These are phyloP conservation scores for Semotilus atromaculatus DNA, from an alignment of 2,797 vertebrate genomes.

Conservation along the genomic window DNA sequence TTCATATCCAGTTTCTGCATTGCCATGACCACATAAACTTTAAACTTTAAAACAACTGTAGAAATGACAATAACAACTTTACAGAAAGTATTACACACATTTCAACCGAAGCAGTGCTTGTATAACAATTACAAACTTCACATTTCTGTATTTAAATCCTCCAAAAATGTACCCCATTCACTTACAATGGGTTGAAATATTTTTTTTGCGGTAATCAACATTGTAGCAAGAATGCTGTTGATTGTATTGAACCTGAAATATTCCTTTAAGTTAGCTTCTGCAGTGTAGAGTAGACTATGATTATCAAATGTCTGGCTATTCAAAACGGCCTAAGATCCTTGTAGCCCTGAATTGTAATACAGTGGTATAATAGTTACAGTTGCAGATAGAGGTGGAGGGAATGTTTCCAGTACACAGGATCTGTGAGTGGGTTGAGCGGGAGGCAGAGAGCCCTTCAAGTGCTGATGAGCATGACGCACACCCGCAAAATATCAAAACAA, in stretches of 20 bases:
- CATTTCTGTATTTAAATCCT: not conserved
- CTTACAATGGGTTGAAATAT: not conserved
- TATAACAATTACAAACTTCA: too few relatives aligned
- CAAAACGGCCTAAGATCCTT: not conserved
- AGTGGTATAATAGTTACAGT: constrained; percentile 1
- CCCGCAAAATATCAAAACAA: constrained; percentile 56
- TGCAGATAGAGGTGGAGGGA: constrained; percentile 1
- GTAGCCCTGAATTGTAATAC: constrained; percentile 6
- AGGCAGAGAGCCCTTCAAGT: constrained; percentile 64
- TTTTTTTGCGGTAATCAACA: not conserved
- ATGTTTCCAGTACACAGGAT: constrained; percentile 60
- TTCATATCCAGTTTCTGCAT: not conserved
- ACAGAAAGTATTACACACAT: not conserved
- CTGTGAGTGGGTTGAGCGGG: constrained; percentile 81
- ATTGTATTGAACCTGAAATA: constrained; percentile 1
- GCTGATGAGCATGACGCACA: constrained; percentile 42
- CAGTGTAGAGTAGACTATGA: not conserved
- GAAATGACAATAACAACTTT: not conserved
- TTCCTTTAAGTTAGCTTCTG: not conserved
- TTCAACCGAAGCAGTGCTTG: not conserved
- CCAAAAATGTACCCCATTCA: not conserved
- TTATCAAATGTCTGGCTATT: constrained; percentile 5
- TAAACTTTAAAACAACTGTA: not conserved
- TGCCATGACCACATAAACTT: not conserved
- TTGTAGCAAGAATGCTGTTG: not conserved